A percentile compares a stretch with the other conserved stretches of the same genome.
Conservation (phyloP, 2,113 vertebrate species). For the Callopanchax toddi region DNA sequence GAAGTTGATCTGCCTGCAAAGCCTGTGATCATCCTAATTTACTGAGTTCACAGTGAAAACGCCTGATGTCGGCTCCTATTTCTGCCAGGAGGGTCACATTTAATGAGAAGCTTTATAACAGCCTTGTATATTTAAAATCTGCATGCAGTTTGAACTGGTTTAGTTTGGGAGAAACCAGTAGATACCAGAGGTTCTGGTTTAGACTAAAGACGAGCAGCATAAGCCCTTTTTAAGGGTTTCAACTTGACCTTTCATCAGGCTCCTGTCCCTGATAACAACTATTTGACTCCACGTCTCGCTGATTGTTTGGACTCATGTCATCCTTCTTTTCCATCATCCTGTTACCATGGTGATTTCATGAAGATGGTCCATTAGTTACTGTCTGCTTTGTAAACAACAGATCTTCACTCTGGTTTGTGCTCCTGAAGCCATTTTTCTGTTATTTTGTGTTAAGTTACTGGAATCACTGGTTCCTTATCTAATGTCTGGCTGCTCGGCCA, state of each 20-base stretch:
- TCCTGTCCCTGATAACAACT: background rate
- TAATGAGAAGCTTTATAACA: slow-evolving; percentile 6
- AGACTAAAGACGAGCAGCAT: too few species aligned
- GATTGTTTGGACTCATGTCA: background rate
- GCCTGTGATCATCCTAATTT: background rate
- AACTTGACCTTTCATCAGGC: slow-evolving; percentile 10
- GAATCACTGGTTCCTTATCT: too few species aligned
- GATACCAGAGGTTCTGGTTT: too few species aligned
- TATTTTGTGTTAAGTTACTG: too few species aligned
- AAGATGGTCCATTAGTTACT: background rate
- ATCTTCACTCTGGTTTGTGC: too few species aligned
- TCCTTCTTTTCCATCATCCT: background rate
- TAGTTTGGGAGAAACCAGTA: background rate
- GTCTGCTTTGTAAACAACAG: background rate
- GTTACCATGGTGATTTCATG: background rate
- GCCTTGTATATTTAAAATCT: background rate
- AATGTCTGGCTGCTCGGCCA: too few species aligned
- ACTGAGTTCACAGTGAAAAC: background rate
- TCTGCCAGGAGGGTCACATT: background rate
- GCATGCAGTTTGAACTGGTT: background rate
- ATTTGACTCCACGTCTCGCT: background rate
- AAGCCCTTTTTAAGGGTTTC: too few species aligned
- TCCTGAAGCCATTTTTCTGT: too few species aligned
- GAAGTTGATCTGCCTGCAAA: slow-evolving; percentile 4
- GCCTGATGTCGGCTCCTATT: background rate